These are phyloP conservation scores for Platalea minor DNA, from an alignment of 2,797 vertebrate species.

Conservation along the genomic window DNA sequence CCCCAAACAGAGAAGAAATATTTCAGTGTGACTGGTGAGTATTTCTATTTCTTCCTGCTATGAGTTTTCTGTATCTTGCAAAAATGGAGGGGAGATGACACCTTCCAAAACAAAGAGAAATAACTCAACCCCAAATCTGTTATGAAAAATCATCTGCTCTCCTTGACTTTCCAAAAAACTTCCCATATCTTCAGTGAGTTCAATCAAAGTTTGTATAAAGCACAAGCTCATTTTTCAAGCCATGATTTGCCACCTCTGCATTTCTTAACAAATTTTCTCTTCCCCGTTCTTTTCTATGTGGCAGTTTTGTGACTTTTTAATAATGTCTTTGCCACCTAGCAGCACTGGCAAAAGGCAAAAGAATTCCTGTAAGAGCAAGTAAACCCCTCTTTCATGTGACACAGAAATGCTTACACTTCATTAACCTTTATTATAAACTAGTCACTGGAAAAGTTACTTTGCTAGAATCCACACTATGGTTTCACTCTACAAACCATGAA, in stretches of 20 bases:
- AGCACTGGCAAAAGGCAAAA: not conserved
- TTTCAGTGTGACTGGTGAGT: not conserved
- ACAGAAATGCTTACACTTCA: slow-evolving; percentile 19
- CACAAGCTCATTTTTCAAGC: not conserved
- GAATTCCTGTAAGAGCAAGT: slow-evolving; percentile 2
- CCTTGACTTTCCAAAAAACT: not conserved
- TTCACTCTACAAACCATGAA: slow-evolving; percentile 41
- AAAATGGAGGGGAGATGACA: not conserved
- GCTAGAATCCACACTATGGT: slow-evolving; percentile 14
- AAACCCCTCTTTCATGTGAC: not conserved
- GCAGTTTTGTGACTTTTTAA: not conserved
- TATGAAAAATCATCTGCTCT: not conserved
- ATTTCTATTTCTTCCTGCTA: not conserved
- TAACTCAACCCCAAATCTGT: not conserved
- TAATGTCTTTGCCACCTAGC: not conserved
- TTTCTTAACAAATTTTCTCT: not conserved
- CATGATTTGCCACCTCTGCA: not conserved
- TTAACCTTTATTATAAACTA: slow-evolving; percentile 48
- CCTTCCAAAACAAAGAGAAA: slow-evolving; percentile 7
- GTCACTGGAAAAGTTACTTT: slow-evolving; percentile 54
- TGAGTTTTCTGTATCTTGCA: slow-evolving; percentile 1
- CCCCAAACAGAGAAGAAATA: not conserved
- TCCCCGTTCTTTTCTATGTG: not conserved
- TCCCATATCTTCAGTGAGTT: not conserved
- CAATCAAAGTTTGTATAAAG: not conserved